phyloP scores from a whole-genome alignment of 1,140 invertebrate species.

The Drosophila sp. region DNA sequence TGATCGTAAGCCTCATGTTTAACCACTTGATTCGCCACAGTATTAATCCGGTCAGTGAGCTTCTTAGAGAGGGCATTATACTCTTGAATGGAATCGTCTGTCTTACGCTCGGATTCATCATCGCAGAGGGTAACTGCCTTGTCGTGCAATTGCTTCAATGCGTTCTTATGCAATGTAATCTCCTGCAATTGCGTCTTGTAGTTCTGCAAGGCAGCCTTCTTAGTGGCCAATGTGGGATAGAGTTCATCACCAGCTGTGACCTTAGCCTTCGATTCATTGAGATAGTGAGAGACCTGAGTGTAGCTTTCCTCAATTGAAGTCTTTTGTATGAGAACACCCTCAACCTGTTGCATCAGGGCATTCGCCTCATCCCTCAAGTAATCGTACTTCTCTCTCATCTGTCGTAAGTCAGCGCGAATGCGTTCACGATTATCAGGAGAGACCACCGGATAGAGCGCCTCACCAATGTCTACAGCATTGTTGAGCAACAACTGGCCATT shows the following conservation, averaged over 20 bases:
- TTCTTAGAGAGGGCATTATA: slow-evolving; percentile 88
- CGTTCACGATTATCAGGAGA: slow-evolving; percentile 93
- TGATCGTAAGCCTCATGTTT: slow-evolving; percentile 93
- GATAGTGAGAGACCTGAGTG: slow-evolving; percentile 91
- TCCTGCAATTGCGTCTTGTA: slow-evolving; percentile 92
- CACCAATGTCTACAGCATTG: slow-evolving; percentile 92
- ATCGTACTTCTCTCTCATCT: slow-evolving; percentile 92
- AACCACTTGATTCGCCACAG: slow-evolving; percentile 88
- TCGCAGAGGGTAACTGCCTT: slow-evolving; percentile 90
- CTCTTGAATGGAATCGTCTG: slow-evolving; percentile 87
- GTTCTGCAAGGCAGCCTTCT: slow-evolving; percentile 91
- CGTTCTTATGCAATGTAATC: slow-evolving; percentile 90
- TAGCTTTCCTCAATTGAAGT: slow-evolving; percentile 96
- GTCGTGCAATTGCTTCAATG: slow-evolving; percentile 90
- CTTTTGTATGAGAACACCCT: slow-evolving; percentile 92
- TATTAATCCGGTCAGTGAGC: slow-evolving; percentile 87
- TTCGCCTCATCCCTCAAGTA: slow-evolving; percentile 92
- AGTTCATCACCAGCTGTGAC: slow-evolving; percentile 87
- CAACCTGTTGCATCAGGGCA: slow-evolving; percentile 92
- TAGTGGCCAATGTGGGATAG: slow-evolving; percentile 91
- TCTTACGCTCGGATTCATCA: slow-evolving; percentile 88
- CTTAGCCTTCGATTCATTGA: slow-evolving; percentile 89
- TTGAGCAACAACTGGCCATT: slow-evolving; percentile 91
- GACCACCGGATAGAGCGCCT: slow-evolving; percentile 93
- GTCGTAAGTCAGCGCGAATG: slow-evolving; percentile 91